Conservation (phyloP, 2,888 invertebrate species). For the Cryptocephalus primarius region DNA sequence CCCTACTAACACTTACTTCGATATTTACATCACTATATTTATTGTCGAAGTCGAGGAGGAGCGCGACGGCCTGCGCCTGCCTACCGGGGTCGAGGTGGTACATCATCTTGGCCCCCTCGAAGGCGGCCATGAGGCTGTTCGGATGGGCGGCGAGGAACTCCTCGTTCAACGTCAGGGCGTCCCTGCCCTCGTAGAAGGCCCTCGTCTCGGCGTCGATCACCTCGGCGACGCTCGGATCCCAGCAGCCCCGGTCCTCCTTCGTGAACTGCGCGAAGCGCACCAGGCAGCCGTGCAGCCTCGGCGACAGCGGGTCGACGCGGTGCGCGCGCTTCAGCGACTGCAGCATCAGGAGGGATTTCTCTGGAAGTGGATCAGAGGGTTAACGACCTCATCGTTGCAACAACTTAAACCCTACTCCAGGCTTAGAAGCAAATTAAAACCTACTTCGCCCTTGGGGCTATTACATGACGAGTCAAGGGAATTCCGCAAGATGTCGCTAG, state of each 20-base stretch:
- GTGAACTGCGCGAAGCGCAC: conserved; percentile 61
- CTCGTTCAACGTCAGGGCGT: conserved; percentile 53
- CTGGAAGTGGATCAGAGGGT: conserved; percentile 39
- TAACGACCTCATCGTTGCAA: too few species aligned
- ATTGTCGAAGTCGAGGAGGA: conserved; percentile 46
- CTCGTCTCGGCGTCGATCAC: conserved; percentile 44
- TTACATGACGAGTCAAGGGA: too few species aligned
- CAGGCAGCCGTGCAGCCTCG: conserved; percentile 78
- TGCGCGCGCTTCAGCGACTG: conserved; percentile 89
- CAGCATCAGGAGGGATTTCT: conserved; percentile 85
- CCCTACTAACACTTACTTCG: conserved; percentile 43
- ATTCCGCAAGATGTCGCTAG: too few species aligned
- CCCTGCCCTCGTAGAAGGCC: conserved; percentile 45
- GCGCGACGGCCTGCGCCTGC: conserved; percentile 52
- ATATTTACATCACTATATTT: conserved; percentile 41
- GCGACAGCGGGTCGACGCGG: conserved; percentile 59
- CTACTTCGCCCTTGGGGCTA: too few species aligned
- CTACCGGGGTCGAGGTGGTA: conserved; percentile 59
- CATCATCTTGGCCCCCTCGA: conserved; percentile 76
- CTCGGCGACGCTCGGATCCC: conserved; percentile 41
- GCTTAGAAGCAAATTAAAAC: too few species aligned
- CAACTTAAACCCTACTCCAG: too few species aligned
- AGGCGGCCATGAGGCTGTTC: conserved; percentile 61
- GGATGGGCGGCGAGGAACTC: conserved; percentile 52
- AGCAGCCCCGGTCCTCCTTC: conserved; percentile 32